Base-by-base conservation (phyloP, 2,113 vertebrate species). In the Plectropomus leopardus region DNA sequence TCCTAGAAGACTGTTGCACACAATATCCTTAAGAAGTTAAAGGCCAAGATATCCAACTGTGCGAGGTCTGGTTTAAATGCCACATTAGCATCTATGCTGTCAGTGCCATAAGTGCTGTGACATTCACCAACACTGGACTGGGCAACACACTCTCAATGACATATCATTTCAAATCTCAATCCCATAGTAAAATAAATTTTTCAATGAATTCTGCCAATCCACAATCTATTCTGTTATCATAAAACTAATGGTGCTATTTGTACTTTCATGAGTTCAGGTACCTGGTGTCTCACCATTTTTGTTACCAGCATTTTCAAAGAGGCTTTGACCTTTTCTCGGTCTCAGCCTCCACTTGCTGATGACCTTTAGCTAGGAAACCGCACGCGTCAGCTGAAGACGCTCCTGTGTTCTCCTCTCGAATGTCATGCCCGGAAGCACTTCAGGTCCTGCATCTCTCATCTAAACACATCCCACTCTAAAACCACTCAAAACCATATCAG, bases 271-370 rank as follows among this genome's bases (percentile, higher is more conserved):
- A 50, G 50, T 83, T 70, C 42, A 75, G 23, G 50, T 24, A 65
- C 45, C 47, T 42, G n/a, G 63, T 78, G n/a, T 47, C 9, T 70
- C n/a, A 53, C 6, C 40, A 51, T 78, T 83, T 40, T 81, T 90
- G 54, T 83, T 70, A 70, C 45, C 32, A 85, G 59, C 44, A 32
- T 66, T 87, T 86, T 83, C 42, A 80, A 82, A 88, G 63, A 81
- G 34, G 42, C 60, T 70, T 66, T 91, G 88, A 93, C 92, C 92
- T 94, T 93, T 90, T 79, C 80, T 61, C 32, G 53, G 66, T 71
- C 85, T 69, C 76, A 80, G 70, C 74, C 51, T 87, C 76, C 48
- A 72, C 83, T 84, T 55, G 75, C 45, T n/a, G 63, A 64, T 92
- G 91, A 92, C 91, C 91, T 93, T 93, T 92, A 77, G 57, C 60